phyloP scores from a whole-genome alignment of 1,140 invertebrate species.

The Oryzaephilus surinamensis region DNA sequence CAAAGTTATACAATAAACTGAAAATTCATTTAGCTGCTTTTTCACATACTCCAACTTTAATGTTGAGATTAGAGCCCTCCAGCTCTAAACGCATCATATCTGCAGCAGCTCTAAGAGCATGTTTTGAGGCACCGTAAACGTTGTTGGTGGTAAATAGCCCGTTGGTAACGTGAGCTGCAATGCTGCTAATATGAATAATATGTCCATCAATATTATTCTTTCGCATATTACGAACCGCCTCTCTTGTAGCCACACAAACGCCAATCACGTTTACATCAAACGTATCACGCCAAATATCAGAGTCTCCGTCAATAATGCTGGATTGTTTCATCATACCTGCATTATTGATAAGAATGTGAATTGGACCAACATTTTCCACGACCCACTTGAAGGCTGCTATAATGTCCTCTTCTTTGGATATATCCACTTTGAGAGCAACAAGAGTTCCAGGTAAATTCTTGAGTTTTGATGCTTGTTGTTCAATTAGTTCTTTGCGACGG shows the following conservation, averaged over 20 bases:
- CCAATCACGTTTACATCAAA: constrained; percentile 48
- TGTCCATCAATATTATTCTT: constrained; percentile 28
- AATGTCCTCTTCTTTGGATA: constrained; percentile 45
- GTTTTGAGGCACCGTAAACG: constrained; percentile 50
- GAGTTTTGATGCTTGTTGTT: constrained; percentile 6
- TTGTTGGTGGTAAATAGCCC: constrained; percentile 26
- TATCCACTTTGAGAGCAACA: constrained; percentile 26
- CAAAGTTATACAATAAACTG: background rate
- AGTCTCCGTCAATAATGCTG: constrained; percentile 18
- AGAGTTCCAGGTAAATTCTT: constrained; percentile 6
- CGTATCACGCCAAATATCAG: constrained; percentile 17
- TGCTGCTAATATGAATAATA: constrained; percentile 39
- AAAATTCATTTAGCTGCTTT: background rate
- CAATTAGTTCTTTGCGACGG: constrained; percentile 8
- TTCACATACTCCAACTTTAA: constrained; percentile 36
- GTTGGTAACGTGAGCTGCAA: constrained; percentile 37
- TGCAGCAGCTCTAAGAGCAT: constrained; percentile 45
- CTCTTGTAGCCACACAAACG: constrained; percentile 41
- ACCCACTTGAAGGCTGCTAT: constrained; percentile 48
- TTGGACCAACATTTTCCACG: constrained; percentile 43
- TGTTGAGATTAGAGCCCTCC: constrained; percentile 33
- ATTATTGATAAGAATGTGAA: constrained; percentile 58
- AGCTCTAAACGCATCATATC: constrained; percentile 47
- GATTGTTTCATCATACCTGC: constrained; percentile 38
- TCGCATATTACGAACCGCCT: constrained; percentile 46